Conservation (phyloP, 2,797 vertebrate genomes). For the Syncerus caffer region DNA sequence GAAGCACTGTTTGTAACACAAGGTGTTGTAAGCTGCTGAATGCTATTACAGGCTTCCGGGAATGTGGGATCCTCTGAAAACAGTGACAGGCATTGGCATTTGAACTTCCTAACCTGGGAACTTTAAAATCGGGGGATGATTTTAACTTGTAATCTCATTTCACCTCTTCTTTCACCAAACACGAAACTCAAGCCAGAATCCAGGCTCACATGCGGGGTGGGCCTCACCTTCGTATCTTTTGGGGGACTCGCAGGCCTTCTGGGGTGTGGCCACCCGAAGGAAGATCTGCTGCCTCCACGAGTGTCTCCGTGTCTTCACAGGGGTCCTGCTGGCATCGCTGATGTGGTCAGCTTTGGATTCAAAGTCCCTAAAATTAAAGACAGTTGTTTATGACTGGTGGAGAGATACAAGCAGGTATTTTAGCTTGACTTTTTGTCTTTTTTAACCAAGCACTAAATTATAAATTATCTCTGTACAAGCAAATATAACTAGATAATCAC, state of each 20-base stretch:
- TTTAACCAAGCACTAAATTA: not conserved
- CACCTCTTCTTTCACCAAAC: not conserved
- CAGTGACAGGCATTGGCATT: rapidly evolving
- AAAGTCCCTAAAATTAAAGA: conserved; percentile 86
- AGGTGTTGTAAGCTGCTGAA: not conserved
- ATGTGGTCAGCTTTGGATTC: conserved; percentile 85
- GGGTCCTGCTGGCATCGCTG: conserved; percentile 81
- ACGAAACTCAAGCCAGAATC: rapidly evolving
- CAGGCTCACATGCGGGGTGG: rapidly evolving
- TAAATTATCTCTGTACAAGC: not conserved
- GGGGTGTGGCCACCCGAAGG: conserved; percentile 95
- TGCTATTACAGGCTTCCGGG: not conserved
- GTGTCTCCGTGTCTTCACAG: conserved; percentile 89
- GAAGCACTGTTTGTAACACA: rapidly evolving
- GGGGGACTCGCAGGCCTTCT: conserved; percentile 90
- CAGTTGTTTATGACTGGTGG: not conserved
- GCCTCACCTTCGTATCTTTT: conserved; percentile 84
- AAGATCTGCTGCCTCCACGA: conserved; percentile 99
- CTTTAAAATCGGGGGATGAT: not conserved
- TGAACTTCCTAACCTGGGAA: not conserved
- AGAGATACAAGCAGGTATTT: not conserved
- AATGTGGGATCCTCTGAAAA: not conserved
- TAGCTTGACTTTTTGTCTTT: not conserved
- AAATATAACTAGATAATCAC: not conserved
- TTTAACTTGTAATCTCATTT: not conserved